Conservation (phyloP, 1,140 invertebrate genomes). For the Caenorhabditis briggsae region DNA sequence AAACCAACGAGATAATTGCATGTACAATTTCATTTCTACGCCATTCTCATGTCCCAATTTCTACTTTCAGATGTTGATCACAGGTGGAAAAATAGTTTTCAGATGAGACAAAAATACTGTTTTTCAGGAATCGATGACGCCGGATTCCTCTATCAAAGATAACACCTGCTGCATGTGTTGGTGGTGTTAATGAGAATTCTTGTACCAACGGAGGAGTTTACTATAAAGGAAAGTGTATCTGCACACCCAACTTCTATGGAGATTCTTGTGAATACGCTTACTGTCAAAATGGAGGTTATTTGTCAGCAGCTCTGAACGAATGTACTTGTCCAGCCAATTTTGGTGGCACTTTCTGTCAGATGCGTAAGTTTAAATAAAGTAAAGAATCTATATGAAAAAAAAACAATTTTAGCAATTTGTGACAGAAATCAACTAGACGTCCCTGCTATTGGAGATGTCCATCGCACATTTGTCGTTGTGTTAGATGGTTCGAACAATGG, state of each 20-base stretch:
- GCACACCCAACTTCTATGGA: slow-evolving; percentile 63
- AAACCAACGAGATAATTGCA: slow-evolving; percentile 41
- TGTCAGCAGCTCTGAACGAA: slow-evolving; percentile 15
- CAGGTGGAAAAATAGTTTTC: slow-evolving; percentile 1
- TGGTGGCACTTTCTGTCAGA: slow-evolving; percentile 60
- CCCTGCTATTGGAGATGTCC: slow-evolving; percentile 36
- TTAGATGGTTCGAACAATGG: slow-evolving; percentile 56
- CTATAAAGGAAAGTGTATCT: slow-evolving; percentile 62
- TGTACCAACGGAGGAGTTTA: slow-evolving; percentile 62
- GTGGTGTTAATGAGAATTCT: slow-evolving; percentile 22
- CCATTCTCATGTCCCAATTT: slow-evolving; percentile 56
- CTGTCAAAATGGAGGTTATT: slow-evolving; percentile 52
- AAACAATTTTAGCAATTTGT: slow-evolving; percentile 53
- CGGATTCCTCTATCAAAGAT: slow-evolving; percentile 63
- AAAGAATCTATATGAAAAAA: too few relatives aligned
- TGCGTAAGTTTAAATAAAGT: slow-evolving; percentile 23
- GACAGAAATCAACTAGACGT: slow-evolving; percentile 6
- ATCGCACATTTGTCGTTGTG: slow-evolving; percentile 51
- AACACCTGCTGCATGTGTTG: slow-evolving; percentile 52
- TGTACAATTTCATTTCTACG: slow-evolving; percentile 61
- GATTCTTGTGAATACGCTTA: slow-evolving; percentile 54
- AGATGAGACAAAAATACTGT: background rate
- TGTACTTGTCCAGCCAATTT: slow-evolving; percentile 54
- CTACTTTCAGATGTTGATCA: slow-evolving; percentile 56
- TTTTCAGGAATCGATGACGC: slow-evolving; percentile 58